These are phyloP conservation scores for Hermetia illucens DNA, from an alignment of 1,140 invertebrate species.

Conservation along the genomic window DNA sequence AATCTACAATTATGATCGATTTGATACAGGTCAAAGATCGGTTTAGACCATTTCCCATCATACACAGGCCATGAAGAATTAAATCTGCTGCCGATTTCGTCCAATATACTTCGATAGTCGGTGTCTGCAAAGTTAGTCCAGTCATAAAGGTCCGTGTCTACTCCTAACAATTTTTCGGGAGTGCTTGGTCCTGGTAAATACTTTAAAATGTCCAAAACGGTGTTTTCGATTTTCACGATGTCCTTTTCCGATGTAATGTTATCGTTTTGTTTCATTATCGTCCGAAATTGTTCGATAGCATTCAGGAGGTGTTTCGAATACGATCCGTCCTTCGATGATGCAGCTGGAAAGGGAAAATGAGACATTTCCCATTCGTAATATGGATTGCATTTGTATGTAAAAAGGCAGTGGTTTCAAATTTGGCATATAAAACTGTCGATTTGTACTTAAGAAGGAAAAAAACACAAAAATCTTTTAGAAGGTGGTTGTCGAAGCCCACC, in stretches of 20 bases:
- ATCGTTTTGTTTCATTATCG: background rate
- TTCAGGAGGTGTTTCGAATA: too few relatives aligned
- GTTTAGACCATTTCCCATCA: too few relatives aligned
- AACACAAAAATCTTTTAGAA: too few relatives aligned
- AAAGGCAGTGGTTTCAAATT: too few relatives aligned
- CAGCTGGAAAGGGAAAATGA: background rate
- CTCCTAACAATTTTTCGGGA: constrained; percentile 38
- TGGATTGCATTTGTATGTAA: background rate
- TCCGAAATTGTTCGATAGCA: constrained; percentile 1
- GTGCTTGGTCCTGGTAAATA: constrained; percentile 46
- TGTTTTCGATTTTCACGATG: background rate
- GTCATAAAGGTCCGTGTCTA: constrained; percentile 25
- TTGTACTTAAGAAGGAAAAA: too few relatives aligned
- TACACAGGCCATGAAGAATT: constrained; percentile 39
- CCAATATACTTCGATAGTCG: constrained; percentile 32
- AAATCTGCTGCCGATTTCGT: constrained; percentile 32
- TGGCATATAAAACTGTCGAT: too few relatives aligned
- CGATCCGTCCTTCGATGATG: too few relatives aligned
- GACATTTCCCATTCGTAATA: background rate
- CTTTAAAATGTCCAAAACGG: background rate
- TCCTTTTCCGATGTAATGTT: background rate
- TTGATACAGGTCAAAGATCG: constrained; percentile 23
- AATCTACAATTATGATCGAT: constrained; percentile 19
- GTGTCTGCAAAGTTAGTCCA: constrained; percentile 27
- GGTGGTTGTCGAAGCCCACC: too few relatives aligned